Evolutionary conservation across 2,888 invertebrate species (phyloP), one percentile per base, ranked within the genome.

Genomic region (Oscheius sp.): DNA sequence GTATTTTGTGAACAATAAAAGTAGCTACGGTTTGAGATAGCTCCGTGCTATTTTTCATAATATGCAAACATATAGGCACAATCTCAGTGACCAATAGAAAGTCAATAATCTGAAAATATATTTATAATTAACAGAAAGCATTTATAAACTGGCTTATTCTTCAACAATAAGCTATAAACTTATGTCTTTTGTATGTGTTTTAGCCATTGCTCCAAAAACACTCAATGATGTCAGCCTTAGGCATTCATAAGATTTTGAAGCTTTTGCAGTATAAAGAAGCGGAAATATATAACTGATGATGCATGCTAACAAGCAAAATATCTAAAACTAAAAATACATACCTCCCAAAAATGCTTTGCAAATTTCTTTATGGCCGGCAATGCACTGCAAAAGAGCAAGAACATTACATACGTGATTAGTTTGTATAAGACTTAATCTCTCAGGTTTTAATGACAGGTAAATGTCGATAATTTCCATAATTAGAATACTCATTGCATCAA

Each of bases 391-490:
- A 72, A 99, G 89, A 1, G 98, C 98, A 65, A 98, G 89, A 1
- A 98, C 98, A 89, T 99, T 99, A 88, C 98, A 98, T 1, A 98
- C 98, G 75, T 98, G 90, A 88, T 99, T 99, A 73, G 97, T 97
- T 88, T 98, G 98, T 87, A 95, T 95, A 34, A 97, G 90, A 27
- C 96, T 96, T 69, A 98, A 90, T 23, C 95, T 95, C 12, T 98
- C 94, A 65, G 98, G 98, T 88, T 95, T 95, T 87, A 98, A 96
- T 39, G 95, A 94, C 70, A 96, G 96, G 89, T 99, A 99, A 81
- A 98, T 96, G 86, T 94, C 94, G 58, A 98, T 93, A 17, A 81
- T 97, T 89, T 98, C 98, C 75, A 90, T 89, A 25, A 99, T 90
- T 50, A 99, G 89, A 42, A 96, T 96, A 45, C 96, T 94, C 71